phyloP scores from a whole-genome alignment of 2,888 invertebrate genomes.

The Syritta pipiens region DNA sequence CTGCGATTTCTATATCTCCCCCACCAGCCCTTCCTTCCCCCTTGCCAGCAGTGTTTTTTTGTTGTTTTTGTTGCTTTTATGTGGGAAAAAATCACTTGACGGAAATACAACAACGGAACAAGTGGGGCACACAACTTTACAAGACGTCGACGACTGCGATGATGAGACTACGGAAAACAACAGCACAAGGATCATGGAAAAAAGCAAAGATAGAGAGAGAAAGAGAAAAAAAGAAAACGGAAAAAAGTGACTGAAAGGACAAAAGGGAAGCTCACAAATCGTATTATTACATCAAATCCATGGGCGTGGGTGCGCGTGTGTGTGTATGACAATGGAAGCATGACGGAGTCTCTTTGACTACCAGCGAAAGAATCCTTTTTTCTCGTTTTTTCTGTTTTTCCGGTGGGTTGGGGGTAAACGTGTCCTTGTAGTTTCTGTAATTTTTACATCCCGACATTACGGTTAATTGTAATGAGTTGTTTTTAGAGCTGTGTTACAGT shows the following conservation, averaged over 20 bases:
- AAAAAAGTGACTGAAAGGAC: slow-evolving; percentile 29
- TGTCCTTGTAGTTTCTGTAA: slow-evolving; percentile 47
- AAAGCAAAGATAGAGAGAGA: slow-evolving; percentile 16
- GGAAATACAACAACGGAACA: slow-evolving; percentile 65
- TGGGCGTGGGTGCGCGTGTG: slow-evolving; percentile 24
- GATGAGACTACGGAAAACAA: slow-evolving; percentile 60
- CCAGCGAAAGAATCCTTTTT: slow-evolving; percentile 40
- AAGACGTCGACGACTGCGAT: slow-evolving; percentile 54
- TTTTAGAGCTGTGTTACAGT: slow-evolving; percentile 31
- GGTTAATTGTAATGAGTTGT: slow-evolving; percentile 61
- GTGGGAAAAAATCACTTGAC: slow-evolving; percentile 69
- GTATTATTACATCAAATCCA: slow-evolving; percentile 57
- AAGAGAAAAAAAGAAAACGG: slow-evolving; percentile 49
- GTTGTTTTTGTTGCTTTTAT: slow-evolving; percentile 47
- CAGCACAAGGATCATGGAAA: slow-evolving; percentile 55
- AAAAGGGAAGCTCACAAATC: slow-evolving; percentile 59
- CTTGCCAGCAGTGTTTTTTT: no score
- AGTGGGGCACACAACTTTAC: slow-evolving; percentile 65
- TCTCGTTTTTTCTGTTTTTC: slow-evolving; percentile 2
- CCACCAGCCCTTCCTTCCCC: slow-evolving; percentile 55
- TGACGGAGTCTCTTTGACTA: slow-evolving; percentile 44
- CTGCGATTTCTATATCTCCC: slow-evolving; percentile 60
- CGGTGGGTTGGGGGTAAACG: slow-evolving; percentile 15
- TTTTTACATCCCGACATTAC: slow-evolving; percentile 44
- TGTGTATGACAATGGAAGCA: slow-evolving; percentile 50